Conservation (phyloP, 2,113 vertebrate genomes). For the Potamarius usumacintae region DNA sequence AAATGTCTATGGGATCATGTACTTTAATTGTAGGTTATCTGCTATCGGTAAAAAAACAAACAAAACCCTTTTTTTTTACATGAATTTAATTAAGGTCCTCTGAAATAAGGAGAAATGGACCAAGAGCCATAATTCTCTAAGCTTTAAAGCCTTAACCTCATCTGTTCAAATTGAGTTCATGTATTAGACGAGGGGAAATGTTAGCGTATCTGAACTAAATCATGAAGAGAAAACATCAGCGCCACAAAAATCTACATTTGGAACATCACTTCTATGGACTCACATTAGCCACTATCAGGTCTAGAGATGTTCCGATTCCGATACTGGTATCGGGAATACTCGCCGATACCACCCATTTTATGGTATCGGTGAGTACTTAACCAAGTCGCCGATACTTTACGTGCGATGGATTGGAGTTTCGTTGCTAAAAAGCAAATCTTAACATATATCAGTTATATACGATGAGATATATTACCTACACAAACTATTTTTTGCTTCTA, state of each 20-base stretch:
- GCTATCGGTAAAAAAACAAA: too few relatives aligned
- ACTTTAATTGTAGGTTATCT: background rate
- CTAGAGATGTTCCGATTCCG: too few relatives aligned
- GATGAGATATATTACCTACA: too few relatives aligned
- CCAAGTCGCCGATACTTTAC: too few relatives aligned
- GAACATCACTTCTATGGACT: background rate
- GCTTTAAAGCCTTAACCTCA: background rate
- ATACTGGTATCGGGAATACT: too few relatives aligned
- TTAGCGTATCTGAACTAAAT: background rate
- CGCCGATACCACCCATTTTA: too few relatives aligned
- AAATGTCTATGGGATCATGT: background rate
- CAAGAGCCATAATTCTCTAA: background rate
- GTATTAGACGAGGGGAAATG: background rate
- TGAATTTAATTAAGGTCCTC: background rate
- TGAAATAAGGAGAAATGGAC: background rate
- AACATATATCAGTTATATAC: too few relatives aligned
- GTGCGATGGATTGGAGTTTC: too few relatives aligned
- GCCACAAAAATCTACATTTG: background rate
- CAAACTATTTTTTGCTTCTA: too few relatives aligned
- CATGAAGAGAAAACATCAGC: background rate
- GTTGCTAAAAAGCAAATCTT: too few relatives aligned
- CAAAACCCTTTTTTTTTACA: background rate
- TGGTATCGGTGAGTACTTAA: too few relatives aligned
- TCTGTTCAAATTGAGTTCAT: background rate
- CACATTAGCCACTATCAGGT: background rate